phyloP scores from a whole-genome alignment of 2,113 vertebrate species.

The Larimichthys crocea region DNA sequence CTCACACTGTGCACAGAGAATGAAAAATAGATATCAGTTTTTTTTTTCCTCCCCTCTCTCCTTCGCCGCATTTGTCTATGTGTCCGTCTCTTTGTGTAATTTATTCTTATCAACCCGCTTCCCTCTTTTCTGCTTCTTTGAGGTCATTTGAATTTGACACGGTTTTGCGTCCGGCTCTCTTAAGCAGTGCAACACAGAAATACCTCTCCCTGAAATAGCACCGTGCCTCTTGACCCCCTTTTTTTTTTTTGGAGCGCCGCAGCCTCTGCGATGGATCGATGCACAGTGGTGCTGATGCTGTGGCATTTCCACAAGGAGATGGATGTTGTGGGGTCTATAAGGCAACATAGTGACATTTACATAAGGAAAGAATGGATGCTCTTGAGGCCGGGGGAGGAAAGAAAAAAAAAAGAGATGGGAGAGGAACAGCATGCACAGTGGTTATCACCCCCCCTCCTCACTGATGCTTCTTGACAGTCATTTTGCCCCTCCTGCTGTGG shows the following conservation, averaged over 20 bases:
- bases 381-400: slow-evolving; percentile 20
- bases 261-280: slow-evolving; percentile 59
- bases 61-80: slow-evolving; percentile 45
- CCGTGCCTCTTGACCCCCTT: slow-evolving; percentile 51
- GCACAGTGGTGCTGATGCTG: slow-evolving; percentile 57
- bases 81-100: slow-evolving; percentile 35
- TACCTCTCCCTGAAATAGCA: slow-evolving; percentile 53
- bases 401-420: slow-evolving; percentile 16
- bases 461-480: slow-evolving; percentile 69
- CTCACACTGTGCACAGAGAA: slow-evolving; percentile 54
- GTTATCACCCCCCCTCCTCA: slow-evolving; percentile 62
- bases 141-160: slow-evolving; percentile 60
- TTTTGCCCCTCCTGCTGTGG: slow-evolving; percentile 65
- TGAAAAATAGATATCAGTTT: slow-evolving; percentile 67
- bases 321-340: slow-evolving; percentile 67
- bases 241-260: slow-evolving; percentile 33
- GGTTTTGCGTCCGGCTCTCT: slow-evolving; percentile 37
- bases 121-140: slow-evolving; percentile 7
- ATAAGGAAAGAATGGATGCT: slow-evolving; percentile 62
- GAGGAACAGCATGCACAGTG: slow-evolving; percentile 9
- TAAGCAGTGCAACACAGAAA: slow-evolving; percentile 25
- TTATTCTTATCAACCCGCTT: slow-evolving; percentile 43
- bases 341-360: slow-evolving; percentile 72
- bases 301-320: slow-evolving; percentile 78
- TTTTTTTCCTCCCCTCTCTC: background rate